Conservation (phyloP, 1,140 invertebrate genomes). For the Microvelia longipes region DNA sequence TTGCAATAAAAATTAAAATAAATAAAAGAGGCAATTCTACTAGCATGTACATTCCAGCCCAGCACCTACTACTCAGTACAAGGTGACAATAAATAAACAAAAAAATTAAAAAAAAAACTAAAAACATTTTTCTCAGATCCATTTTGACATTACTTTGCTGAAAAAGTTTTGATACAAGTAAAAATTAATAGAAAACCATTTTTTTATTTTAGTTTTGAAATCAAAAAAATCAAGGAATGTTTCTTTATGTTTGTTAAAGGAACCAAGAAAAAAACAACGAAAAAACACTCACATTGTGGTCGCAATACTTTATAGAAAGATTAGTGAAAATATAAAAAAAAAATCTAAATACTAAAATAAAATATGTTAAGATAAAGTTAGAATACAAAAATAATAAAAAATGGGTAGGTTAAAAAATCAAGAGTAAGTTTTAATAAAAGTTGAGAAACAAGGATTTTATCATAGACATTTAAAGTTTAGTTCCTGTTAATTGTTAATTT, state of each 20-base stretch:
- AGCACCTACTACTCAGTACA: background rate
- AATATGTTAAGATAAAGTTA: too few relatives aligned
- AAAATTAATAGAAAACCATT: too few relatives aligned
- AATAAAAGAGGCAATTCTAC: background rate
- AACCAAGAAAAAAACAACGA: background rate
- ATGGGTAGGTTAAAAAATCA: too few relatives aligned
- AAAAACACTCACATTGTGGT: slow-evolving; percentile 18
- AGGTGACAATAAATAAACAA: background rate
- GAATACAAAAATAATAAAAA: too few relatives aligned
- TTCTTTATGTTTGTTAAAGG: background rate
- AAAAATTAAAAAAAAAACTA: background rate
- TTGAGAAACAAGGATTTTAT: too few relatives aligned
- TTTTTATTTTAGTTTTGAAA: too few relatives aligned
- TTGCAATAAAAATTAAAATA: background rate
- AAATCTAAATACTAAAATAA: too few relatives aligned
- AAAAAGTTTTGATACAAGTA: slow-evolving; percentile 7
- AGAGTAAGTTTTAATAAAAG: too few relatives aligned
- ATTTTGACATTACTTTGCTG: slow-evolving; percentile 27
- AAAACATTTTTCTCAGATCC: too few relatives aligned
- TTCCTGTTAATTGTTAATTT: too few relatives aligned
- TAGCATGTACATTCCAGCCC: slow-evolving; percentile 5
- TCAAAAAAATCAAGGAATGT: too few relatives aligned
- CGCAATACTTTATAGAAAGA: slow-evolving; percentile 12
- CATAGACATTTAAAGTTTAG: too few relatives aligned
- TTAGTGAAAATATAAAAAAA: slow-evolving; percentile 13